Evolutionary conservation across 2,888 invertebrate genomes (phyloP), one percentile per base, ranked within the genome.

Genomic region (Zygothrica quintamaculata): DNA sequence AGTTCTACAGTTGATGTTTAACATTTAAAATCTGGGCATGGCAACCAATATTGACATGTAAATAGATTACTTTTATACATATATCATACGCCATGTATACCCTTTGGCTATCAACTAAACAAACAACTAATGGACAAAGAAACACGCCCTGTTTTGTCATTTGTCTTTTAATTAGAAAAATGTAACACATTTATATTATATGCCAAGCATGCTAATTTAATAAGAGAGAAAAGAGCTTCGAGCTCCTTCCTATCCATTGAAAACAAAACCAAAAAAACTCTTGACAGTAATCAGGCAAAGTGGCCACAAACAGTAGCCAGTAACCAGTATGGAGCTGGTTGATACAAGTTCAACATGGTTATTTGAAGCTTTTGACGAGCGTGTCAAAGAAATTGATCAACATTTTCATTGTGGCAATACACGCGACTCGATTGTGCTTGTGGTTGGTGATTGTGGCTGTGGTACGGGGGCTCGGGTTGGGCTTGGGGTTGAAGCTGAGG

Each of bases 81-180:
- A 47, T 13, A 42, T 53, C 71, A 71, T 70, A 71, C 70, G 51
- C 71, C 39, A 40, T 8, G 65, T 60, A 13, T 31, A 47, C 15
- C 33, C 40, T 18, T 22, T 42, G 44, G 40, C 48, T 44, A 48
- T 11, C 13, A 15, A 16, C 51, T 55, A 11, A 11, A 31, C 25
- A 15, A 43, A 55, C 61, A 39, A n/a, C n/a, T n/a, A n/a, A n/a
- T n/a, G n/a, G n/a, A n/a, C n/a, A n/a, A n/a, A 11, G 18, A 22
- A 36, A 62, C 79, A 78, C 82, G 61, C 80, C 79, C 84, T 56
- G 46, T 60, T 71, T 65, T 33, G 46, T n/a, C 42, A 59, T 60
- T 62, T 48, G 39, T 22, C 46, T 51, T 77, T 84, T 85, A 82
- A 81, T 85, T 74, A 82, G 61, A 69, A 46, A 74, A 77, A 34